Evolutionary conservation across 2,113 vertebrate genomes (phyloP), one percentile per base, ranked within the genome.

Genomic region (Seriola aureovittata): DNA sequence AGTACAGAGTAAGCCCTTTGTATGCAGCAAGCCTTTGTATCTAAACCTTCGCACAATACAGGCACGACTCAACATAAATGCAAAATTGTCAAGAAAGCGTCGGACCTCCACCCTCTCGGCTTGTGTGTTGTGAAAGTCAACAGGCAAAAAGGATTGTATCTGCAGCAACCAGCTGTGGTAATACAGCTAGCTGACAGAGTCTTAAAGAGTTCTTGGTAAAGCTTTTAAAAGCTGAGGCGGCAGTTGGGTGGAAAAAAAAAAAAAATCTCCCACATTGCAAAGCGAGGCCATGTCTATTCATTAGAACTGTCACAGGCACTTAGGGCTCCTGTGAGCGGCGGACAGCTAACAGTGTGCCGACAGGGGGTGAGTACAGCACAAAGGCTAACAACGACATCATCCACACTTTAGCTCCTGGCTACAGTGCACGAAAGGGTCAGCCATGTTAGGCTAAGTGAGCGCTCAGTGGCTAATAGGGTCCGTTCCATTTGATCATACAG

Each of bases 241-340:
- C 96, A 94, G 91, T 95, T 94, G 94, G 93, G 91, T 90, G 91
- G 93, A 63, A 57, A 74, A 66, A 36, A 40, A 75, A 75, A 67
- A 71, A 76, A 58, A 64, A 69, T 58, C 93, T 92, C 89, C 94
- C 94, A 93, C 86, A 91, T 93, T 93, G 94, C 93, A 93, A 93
- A 93, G 89, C 88, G 81, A 95, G 95, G 95, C 95, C 94, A 96
- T 96, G 96, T 96, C 96, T 96, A 96, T 97, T 97, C 96, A 97
- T 97, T 96, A 96, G 92, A 91, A 86, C 92, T 92, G 96, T 96
- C 96, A 96, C 93, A 93, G 95, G 96, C 96, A 97, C 97, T 97
- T 96, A 97, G 94, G 73, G 95, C 93, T 93, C 94, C 95, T 96
- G 94, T 95, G 93, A 97, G 96, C 73, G 84, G 94, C 89, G 79